A percentile compares a stretch with the other conserved stretches of the same genome.
Evolutionary conservation across 2,888 invertebrate genomes (phyloP).

Genomic region (Heliconius cydno): DNA sequence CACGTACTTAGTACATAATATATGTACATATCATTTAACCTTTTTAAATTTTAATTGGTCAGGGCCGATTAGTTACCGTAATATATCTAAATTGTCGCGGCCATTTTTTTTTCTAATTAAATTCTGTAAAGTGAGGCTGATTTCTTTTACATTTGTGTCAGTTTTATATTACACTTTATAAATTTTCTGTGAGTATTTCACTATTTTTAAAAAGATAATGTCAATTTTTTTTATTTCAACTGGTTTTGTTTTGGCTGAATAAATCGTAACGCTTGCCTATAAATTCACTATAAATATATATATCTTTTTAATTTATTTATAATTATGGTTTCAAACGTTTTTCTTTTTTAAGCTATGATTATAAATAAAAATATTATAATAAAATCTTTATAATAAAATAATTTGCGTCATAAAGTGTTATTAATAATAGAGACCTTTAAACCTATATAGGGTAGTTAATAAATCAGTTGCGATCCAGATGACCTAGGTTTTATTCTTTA

Average conservation of each 20-base stretch:
- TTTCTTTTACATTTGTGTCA: neutral
- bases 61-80: slow-evolving; percentile 31
- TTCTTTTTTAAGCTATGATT: too few species aligned
- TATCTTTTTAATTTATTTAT: too few species aligned
- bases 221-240: neutral
- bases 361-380: too few species aligned
- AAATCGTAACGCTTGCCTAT: too few species aligned
- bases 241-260: too few species aligned
- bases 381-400: neutral
- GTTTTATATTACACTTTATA: neutral
- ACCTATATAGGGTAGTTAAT: neutral
- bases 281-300: too few species aligned
- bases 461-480: slow-evolving; percentile 10
- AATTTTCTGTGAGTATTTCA: neutral
- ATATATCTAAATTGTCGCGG: slow-evolving; percentile 16
- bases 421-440: neutral
- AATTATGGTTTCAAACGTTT: too few species aligned
- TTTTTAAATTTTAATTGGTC: slow-evolving; percentile 27
- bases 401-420: neutral
- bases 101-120: slow-evolving; percentile 7
- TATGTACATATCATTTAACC: slow-evolving; percentile 29
- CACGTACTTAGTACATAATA: slow-evolving; percentile 38
- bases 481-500: slow-evolving; percentile 38
- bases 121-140: neutral
- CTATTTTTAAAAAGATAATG: neutral